phyloP scores from a whole-genome alignment of 2,888 invertebrate species.

The Dasypogon diadema region DNA sequence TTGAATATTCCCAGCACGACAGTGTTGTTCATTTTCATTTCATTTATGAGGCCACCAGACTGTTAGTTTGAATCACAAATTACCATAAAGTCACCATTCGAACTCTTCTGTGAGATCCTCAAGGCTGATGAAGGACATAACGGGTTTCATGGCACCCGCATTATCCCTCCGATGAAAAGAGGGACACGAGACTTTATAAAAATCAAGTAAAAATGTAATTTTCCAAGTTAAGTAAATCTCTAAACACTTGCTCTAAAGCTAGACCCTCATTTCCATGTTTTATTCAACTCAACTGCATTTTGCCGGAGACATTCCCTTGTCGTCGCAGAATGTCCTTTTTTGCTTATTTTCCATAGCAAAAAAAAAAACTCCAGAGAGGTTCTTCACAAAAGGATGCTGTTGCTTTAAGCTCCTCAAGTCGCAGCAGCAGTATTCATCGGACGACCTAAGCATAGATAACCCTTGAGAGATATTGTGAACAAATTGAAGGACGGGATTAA shows the following conservation, averaged over 20 bases:
- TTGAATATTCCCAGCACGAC: constrained; percentile 17
- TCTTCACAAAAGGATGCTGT: background rate
- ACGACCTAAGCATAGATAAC: constrained; percentile 1
- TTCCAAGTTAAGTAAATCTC: constrained; percentile 30
- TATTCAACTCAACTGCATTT: constrained; percentile 26
- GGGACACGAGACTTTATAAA: constrained; percentile 10
- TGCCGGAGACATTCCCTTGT: constrained; percentile 11
- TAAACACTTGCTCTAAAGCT: constrained; percentile 3
- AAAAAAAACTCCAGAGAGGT: background rate
- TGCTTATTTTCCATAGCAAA: background rate
- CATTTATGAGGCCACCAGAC: constrained; percentile 9
- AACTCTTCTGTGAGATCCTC: background rate
- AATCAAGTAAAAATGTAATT: constrained; percentile 32
- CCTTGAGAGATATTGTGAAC: constrained; percentile 30
- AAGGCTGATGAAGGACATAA: constrained; percentile 3
- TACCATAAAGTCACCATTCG: background rate
- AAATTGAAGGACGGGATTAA: constrained; percentile 37
- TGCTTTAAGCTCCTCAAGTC: background rate
- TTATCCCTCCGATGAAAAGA: background rate
- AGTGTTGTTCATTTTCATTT: constrained; percentile 24
- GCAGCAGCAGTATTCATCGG: background rate
- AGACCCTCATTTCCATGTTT: constrained; percentile 11
- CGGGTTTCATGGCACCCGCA: background rate
- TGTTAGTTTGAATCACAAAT: constrained; percentile 35
- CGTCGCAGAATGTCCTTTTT: constrained; percentile 14